Conservation (phyloP, 92 coral and sea anemone genomes). For the Epizoanthus rinbou region DNA sequence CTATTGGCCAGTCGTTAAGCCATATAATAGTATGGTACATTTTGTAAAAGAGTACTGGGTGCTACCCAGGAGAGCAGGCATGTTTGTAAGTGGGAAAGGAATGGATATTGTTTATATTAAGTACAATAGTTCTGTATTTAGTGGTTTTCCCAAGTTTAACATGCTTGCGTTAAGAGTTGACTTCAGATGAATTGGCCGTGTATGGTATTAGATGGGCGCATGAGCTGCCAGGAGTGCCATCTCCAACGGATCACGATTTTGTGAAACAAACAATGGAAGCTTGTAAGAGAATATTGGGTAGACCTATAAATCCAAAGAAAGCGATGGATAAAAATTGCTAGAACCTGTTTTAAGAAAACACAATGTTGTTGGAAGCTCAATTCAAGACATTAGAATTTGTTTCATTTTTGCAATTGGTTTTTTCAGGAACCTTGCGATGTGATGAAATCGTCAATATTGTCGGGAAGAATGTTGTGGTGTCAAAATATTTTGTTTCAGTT, state of each 20-base stretch:
- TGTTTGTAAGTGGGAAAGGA: too few relatives aligned
- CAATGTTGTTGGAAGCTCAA: constrained; percentile 6
- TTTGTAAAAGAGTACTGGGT: too few relatives aligned
- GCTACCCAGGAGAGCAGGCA: too few relatives aligned
- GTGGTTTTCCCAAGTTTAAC: too few relatives aligned
- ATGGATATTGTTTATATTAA: too few relatives aligned
- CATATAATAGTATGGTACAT: too few relatives aligned
- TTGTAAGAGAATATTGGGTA: constrained; percentile 52
- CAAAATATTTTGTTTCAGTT: not conserved
- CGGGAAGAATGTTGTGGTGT: constrained; percentile 7
- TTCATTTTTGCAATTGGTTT: constrained; percentile 29
- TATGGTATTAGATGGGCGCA: constrained; percentile 63
- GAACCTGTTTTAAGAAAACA: constrained; percentile 4
- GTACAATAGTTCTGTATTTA: too few relatives aligned
- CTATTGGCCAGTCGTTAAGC: too few relatives aligned
- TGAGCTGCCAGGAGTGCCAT: constrained; percentile 50
- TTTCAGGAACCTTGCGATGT: constrained; percentile 30
- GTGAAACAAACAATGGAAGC: constrained; percentile 65
- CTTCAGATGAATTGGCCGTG: constrained; percentile 24
- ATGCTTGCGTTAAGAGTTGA: too few relatives aligned
- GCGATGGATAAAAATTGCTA: constrained; percentile 27
- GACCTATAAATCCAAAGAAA: constrained; percentile 11
- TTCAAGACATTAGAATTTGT: constrained; percentile 20
- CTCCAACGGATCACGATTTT: constrained; percentile 57
- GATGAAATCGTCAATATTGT: constrained; percentile 30